Evolutionary conservation across 2,888 invertebrate genomes (phyloP).

Genomic region (Perizoma flavofasciatum): DNA sequence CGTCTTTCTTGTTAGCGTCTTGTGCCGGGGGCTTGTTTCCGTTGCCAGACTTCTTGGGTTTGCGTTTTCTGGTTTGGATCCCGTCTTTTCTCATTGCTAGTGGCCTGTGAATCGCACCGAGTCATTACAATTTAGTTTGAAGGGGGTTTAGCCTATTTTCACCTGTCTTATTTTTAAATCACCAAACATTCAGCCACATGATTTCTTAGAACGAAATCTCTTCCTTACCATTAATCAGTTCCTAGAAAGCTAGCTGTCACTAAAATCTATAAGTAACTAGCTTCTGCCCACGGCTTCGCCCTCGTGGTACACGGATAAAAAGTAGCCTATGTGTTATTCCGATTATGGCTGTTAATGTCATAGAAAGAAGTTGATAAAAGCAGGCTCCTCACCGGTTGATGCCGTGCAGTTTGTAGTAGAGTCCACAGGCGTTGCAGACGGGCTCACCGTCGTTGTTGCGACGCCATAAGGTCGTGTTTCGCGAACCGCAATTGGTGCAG

Average conservation of each 20-base stretch:
- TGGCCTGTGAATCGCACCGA: conserved; percentile 83
- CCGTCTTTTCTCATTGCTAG: conserved; percentile 98
- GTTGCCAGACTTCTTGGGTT: conserved; percentile 91
- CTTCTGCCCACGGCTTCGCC: too few relatives aligned
- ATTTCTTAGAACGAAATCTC: too few relatives aligned
- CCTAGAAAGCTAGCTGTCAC: too few relatives aligned
- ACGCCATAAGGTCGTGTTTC: conserved; percentile 98
- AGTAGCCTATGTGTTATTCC: too few relatives aligned
- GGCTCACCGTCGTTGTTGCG: conserved; percentile 99
- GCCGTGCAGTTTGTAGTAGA: conserved; percentile 98
- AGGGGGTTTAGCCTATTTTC: too few relatives aligned
- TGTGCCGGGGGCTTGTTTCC: conserved; percentile 66
- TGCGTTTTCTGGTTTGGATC: conserved; percentile 97
- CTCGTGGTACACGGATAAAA: too few relatives aligned
- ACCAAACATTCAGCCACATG: too few relatives aligned
- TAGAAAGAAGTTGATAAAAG: too few relatives aligned
- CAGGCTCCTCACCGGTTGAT: conserved; percentile 85
- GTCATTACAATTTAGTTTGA: background rate
- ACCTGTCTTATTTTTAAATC: too few relatives aligned
- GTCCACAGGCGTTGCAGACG: conserved; percentile 98
- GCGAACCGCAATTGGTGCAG: conserved; percentile 99
- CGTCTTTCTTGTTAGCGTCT: conserved; percentile 73
- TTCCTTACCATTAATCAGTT: too few relatives aligned
- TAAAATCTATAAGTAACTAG: too few relatives aligned
- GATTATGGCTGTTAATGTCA: too few relatives aligned